phyloP scores from a whole-genome alignment of 1,140 invertebrate genomes.

The Rhynchophorus ferrugineus region DNA sequence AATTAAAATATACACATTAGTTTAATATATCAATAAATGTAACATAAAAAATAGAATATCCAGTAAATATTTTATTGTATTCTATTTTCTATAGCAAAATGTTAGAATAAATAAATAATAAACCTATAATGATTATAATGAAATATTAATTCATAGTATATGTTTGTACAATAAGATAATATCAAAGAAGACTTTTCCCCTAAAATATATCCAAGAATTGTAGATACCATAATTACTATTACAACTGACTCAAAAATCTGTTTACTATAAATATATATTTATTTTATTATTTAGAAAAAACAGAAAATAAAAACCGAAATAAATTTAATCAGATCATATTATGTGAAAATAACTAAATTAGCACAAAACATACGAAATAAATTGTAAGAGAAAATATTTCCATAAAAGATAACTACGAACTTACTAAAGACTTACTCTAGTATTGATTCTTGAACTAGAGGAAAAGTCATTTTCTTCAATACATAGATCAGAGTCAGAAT shows the following conservation, averaged over 20 bases:
- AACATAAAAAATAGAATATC: too few species aligned
- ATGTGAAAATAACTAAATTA: constrained; percentile 1
- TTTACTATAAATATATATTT: too few species aligned
- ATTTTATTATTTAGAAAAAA: background rate
- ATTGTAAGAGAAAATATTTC: background rate
- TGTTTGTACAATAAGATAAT: too few species aligned
- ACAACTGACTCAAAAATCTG: too few species aligned
- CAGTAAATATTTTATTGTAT: too few species aligned
- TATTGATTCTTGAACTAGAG: constrained; percentile 23
- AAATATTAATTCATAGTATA: too few species aligned
- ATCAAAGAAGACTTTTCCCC: too few species aligned
- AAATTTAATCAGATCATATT: background rate
- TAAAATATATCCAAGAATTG: too few species aligned
- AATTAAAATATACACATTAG: constrained; percentile 29
- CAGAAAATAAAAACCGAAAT: background rate
- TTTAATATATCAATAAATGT: too few species aligned
- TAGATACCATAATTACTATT: too few species aligned
- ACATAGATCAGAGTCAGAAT: constrained; percentile 82
- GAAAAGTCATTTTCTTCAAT: constrained; percentile 57
- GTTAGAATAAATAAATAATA: background rate
- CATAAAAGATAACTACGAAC: constrained; percentile 4
- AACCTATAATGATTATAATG: too few species aligned
- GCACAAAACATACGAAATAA: background rate
- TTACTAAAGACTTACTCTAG: constrained; percentile 26
- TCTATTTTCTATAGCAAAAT: background rate